Conservation (phyloP, 2,888 invertebrate species). For the Cactoblastis cactorum region DNA sequence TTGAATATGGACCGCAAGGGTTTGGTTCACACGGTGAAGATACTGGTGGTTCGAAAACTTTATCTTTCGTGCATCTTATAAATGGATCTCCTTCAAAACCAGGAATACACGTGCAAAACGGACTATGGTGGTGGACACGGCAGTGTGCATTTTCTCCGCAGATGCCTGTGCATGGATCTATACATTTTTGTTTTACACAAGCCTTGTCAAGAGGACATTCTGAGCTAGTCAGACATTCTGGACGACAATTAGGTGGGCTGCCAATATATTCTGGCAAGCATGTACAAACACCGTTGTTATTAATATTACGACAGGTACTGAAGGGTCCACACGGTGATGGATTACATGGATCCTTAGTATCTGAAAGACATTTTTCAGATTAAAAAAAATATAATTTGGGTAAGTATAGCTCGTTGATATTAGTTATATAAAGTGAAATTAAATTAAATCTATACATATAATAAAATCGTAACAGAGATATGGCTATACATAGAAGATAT, state of each 20-base stretch:
- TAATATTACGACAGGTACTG: conserved; percentile 82
- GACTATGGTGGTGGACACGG: conserved; percentile 82
- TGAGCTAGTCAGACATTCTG: conserved; percentile 88
- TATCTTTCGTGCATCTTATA: conserved; percentile 61
- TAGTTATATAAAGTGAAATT: too few species aligned
- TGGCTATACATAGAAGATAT: too few species aligned
- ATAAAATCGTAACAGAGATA: too few species aligned
- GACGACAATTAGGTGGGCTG: conserved; percentile 86
- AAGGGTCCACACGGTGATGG: conserved; percentile 91
- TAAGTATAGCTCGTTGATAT: too few species aligned
- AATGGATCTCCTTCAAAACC: conserved; percentile 89
- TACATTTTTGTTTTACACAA: conserved; percentile 87
- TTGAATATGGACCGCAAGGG: conserved; percentile 85
- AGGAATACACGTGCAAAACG: conserved; percentile 85
- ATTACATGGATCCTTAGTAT: conserved; percentile 81
- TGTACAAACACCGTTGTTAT: conserved; percentile 83
- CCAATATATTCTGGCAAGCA: conserved; percentile 85
- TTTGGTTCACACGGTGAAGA: conserved; percentile 80
- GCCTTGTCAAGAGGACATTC: conserved; percentile 89
- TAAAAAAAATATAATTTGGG: background rate
- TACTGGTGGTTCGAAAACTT: conserved; percentile 76
- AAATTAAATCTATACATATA: too few species aligned
- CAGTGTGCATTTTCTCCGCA: conserved; percentile 86
- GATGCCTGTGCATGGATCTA: conserved; percentile 88
- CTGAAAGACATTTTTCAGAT: conserved; percentile 33